These are phyloP conservation scores for Lysandra bellargus DNA, from an alignment of 2,888 invertebrate genomes.

Conservation along the genomic window DNA sequence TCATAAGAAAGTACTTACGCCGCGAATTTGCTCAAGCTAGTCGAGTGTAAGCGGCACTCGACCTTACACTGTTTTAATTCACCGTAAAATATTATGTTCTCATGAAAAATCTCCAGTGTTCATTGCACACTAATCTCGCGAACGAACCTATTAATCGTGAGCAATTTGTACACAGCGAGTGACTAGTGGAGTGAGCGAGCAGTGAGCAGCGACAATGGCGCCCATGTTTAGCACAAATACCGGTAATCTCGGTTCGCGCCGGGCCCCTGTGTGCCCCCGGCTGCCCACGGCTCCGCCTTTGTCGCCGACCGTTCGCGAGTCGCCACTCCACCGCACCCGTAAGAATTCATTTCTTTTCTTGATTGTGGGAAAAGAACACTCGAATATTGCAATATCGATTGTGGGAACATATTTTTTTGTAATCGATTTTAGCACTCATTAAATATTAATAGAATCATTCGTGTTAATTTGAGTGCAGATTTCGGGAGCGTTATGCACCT, in stretches of 20 bases:
- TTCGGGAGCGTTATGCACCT: conserved; percentile 34
- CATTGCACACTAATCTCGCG: conserved; percentile 51
- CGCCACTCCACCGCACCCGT: conserved; percentile 64
- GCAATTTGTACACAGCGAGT: conserved; percentile 48
- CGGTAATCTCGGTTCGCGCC: conserved; percentile 62
- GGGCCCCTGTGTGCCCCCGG: conserved; percentile 65
- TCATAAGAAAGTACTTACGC: not conserved
- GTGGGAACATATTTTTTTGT: conserved; percentile 59
- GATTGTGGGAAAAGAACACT: conserved; percentile 73
- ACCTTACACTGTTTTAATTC: conserved; percentile 6
- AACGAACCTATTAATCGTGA: conserved; percentile 46
- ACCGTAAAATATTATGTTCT: conserved; percentile 36
- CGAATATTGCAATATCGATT: conserved; percentile 60
- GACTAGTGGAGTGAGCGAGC: conserved; percentile 56
- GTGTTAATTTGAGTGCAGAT: conserved; percentile 50
- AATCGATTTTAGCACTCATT: conserved; percentile 46
- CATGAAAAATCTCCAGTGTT: conserved; percentile 42
- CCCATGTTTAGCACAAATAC: conserved; percentile 71
- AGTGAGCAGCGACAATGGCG: conserved; percentile 58
- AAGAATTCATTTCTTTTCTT: conserved; percentile 53
- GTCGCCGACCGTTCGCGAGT: conserved; percentile 56
- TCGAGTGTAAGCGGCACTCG: conserved; percentile 1
- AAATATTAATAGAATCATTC: conserved; percentile 57
- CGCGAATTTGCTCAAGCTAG: conserved; percentile 25
- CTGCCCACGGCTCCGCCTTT: conserved; percentile 65